These are phyloP conservation scores for Paracentrotus lividus DNA, from an alignment of 53 echinoderm and acorn worm species.

Conservation along the genomic window DNA sequence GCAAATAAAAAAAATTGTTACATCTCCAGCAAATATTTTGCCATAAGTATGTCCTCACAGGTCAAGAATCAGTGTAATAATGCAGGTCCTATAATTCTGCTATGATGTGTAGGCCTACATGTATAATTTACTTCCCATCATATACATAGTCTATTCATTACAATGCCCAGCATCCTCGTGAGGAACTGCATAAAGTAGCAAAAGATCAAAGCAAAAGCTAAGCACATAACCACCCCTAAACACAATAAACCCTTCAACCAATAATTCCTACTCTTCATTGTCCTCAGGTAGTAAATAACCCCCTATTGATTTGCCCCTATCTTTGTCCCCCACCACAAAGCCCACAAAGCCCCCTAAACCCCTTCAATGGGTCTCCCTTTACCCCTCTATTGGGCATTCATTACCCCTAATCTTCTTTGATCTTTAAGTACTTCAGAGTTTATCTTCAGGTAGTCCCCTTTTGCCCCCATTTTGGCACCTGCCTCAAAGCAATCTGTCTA, in stretches of 20 bases:
- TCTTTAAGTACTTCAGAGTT: conserved; percentile 1
- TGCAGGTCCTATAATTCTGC: neutral
- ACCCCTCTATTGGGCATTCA: conserved; percentile 31
- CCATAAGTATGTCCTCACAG: neutral
- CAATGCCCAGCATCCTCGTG: neutral
- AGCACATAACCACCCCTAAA: neutral
- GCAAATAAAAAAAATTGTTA: neutral
- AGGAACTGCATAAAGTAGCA: conserved; percentile 22
- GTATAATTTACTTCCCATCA: neutral
- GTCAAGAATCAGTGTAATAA: neutral
- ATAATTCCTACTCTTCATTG: neutral
- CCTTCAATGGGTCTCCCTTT: conserved; percentile 44
- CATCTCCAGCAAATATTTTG: neutral
- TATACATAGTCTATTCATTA: neutral
- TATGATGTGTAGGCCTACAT: neutral
- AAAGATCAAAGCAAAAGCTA: conserved; percentile 7
- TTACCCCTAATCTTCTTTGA: conserved; percentile 21
- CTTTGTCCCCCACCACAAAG: conserved; percentile 43
- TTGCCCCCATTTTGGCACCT: conserved; percentile 30
- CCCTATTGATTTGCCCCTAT: conserved; percentile 56
- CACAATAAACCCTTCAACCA: neutral
- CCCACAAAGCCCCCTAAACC: conserved; percentile 42
- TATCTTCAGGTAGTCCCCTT: neutral
- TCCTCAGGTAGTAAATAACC: conserved; percentile 48
- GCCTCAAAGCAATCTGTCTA: neutral